A percentile compares a stretch with the other conserved stretches of the same genome.
Evolutionary conservation across 2,113 vertebrate genomes (phyloP).

Genomic region (Syrrhaptes paradoxus): DNA sequence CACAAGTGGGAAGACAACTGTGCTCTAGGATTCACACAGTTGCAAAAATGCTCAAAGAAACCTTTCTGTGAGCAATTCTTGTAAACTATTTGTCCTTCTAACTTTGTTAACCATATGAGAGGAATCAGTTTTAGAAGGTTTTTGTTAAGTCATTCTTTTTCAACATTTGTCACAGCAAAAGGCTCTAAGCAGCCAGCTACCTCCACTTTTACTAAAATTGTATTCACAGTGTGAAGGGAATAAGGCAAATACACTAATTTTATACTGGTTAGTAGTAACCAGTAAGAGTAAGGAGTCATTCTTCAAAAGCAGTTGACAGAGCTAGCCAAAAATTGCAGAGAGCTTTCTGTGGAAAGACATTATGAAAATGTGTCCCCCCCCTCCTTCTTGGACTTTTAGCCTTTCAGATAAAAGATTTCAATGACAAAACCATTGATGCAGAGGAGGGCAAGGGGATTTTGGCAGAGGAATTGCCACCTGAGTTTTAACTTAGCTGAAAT

Average conservation of each 20-base stretch:
- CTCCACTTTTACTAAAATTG: neutral
- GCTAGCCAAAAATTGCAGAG: neutral
- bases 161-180: neutral
- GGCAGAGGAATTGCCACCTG: neutral
- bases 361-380: neutral
- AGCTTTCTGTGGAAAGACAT: neutral
- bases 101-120: accelerated
- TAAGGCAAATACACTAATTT: neutral
- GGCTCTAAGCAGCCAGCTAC: neutral
- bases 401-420: neutral
- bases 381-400: neutral
- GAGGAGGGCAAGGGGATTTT: neutral
- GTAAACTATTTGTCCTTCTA: neutral
- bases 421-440: neutral
- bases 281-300: neutral
- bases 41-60: neutral
- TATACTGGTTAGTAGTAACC: neutral
- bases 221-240: neutral
- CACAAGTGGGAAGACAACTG: neutral
- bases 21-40: neutral
- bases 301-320: neutral
- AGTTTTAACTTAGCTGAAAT: neutral
- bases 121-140: neutral
- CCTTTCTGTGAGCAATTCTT: neutral
- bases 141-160: neutral